Evolutionary conservation across 2,888 invertebrate species (phyloP).

Genomic region (Himalopsyche tibetana): DNA sequence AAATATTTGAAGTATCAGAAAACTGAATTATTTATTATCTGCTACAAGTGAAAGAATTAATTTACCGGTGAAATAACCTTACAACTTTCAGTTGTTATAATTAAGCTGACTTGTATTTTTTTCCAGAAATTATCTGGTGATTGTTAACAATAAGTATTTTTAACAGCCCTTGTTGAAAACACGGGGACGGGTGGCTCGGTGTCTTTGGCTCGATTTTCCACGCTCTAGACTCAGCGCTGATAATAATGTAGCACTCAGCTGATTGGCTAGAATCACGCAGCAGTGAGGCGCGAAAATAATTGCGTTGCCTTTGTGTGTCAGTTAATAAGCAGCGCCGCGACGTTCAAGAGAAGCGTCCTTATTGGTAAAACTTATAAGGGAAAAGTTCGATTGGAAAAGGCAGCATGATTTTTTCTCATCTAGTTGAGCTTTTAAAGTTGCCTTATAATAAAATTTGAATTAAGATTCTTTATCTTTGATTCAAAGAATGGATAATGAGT

Average conservation of each 20-base stretch:
- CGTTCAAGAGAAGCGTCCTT: slow-evolving; percentile 15
- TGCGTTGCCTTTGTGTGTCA: slow-evolving; percentile 54
- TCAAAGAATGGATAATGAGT: no score
- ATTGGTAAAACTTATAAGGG: slow-evolving; percentile 27
- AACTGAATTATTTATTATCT: no score
- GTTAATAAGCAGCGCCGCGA: slow-evolving; percentile 38
- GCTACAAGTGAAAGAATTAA: no score
- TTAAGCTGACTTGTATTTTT: no score
- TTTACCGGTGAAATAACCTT: no score
- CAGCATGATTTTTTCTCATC: background rate
- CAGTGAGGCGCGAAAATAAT: slow-evolving; percentile 57
- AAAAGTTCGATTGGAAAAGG: slow-evolving; percentile 28
- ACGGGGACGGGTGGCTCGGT: background rate
- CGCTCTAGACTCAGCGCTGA: slow-evolving; percentile 27
- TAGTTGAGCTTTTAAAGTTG: slow-evolving; percentile 17
- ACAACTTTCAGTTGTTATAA: no score
- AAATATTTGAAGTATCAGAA: no score
- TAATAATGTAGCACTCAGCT: slow-evolving; percentile 47
- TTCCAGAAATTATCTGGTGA: background rate
- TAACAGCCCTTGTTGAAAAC: background rate
- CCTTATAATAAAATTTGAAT: background rate
- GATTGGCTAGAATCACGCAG: slow-evolving; percentile 52
- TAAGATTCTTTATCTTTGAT: background rate
- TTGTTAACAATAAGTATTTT: background rate
- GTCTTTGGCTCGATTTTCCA: slow-evolving; percentile 39